Percentiles rank a stretch among this genome's conserved stretches.
Evolutionary conservation across 1,140 invertebrate species (phyloP).

Genomic region (Papilio dardanus): DNA sequence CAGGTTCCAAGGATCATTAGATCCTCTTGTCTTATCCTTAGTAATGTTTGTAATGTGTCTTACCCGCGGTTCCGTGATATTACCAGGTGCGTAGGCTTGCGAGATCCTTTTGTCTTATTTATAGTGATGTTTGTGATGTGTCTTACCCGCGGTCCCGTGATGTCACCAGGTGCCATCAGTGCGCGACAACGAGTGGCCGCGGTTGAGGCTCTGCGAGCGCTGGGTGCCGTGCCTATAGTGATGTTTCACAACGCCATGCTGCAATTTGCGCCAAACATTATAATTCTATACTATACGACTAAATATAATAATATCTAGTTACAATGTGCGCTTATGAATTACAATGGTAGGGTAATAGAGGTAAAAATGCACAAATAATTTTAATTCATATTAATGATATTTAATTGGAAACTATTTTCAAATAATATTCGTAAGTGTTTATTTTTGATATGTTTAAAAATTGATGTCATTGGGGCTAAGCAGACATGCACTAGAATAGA

Average conservation of each 20-base stretch:
- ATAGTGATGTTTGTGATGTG: constrained; percentile 69
- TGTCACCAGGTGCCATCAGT: constrained; percentile 89
- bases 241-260: constrained; percentile 83
- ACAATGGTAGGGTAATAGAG: neutral
- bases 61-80: constrained; percentile 87
- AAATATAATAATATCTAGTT: constrained; percentile 14
- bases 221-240: constrained; percentile 83
- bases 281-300: neutral
- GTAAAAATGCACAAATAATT: neutral
- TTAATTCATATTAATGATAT: neutral
- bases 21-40: too few species aligned
- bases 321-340: constrained; percentile 3
- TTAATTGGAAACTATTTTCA: neutral
- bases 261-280: constrained; percentile 53
- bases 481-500: constrained; percentile 11
- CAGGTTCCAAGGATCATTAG: too few species aligned
- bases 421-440: neutral
- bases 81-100: constrained; percentile 87
- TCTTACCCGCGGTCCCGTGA: constrained; percentile 85
- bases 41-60: too few species aligned
- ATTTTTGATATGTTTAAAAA: neutral
- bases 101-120: constrained; percentile 82
- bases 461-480: neutral
- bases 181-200: constrained; percentile 85
- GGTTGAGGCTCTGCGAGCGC: constrained; percentile 86